Evolutionary conservation across 2,888 invertebrate species (phyloP).

Genomic region (Drosophila mimetica): DNA sequence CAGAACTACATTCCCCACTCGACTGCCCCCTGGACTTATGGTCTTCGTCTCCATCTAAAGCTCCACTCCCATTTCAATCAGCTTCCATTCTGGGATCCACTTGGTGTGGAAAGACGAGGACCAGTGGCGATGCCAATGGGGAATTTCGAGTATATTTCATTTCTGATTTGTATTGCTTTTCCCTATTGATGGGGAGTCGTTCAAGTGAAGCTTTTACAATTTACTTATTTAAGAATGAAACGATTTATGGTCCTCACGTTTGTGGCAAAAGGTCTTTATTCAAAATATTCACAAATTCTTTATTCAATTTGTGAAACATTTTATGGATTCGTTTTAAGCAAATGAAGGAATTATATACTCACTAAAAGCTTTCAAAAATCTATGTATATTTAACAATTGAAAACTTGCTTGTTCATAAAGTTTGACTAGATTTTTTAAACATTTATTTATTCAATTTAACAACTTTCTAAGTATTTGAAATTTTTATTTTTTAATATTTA

Average conservation of each 20-base stretch:
- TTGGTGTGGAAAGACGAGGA: background rate
- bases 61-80: conserved; percentile 14
- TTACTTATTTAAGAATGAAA: conserved; percentile 1
- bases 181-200: background rate
- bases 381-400: no score
- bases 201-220: background rate
- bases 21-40: background rate
- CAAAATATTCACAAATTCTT: background rate
- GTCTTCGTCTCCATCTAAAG: no score
- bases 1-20: conserved; percentile 32
- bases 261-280: background rate
- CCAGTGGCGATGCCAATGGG: conserved; percentile 19
- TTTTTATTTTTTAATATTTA: no score
- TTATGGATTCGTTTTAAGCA: no score
- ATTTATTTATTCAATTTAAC: background rate
- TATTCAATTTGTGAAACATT: background rate
- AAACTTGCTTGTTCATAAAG: no score
- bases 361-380: no score
- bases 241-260: no score
- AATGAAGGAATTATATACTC: no score
- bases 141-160: background rate
- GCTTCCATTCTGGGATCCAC: conserved; percentile 28
- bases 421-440: no score
- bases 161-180: background rate
- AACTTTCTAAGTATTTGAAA: no score